These are phyloP conservation scores for Gymnorhina tibicen DNA, from an alignment of 2,113 vertebrate genomes.

Conservation along the genomic window DNA sequence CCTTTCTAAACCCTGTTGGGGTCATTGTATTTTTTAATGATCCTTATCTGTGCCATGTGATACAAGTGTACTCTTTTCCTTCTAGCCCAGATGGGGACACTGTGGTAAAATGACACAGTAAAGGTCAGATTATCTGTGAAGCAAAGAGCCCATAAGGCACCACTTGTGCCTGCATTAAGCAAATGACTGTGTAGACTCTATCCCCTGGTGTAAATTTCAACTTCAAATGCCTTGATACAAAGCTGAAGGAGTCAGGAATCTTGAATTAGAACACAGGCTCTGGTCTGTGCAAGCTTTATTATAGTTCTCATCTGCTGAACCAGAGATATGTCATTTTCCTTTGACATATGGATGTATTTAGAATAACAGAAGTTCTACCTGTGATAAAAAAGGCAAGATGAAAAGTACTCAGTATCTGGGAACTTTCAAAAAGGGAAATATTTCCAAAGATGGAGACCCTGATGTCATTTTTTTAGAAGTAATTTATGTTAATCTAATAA, in stretches of 20 bases:
- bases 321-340: background rate
- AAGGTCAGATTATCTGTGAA: constrained; percentile 13
- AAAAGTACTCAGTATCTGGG: background rate
- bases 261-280: background rate
- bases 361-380: background rate
- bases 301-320: background rate
- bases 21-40: constrained; percentile 54
- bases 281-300: background rate
- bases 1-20: background rate
- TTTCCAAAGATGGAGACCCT: background rate
- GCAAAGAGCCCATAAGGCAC: constrained; percentile 12
- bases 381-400: background rate
- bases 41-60: constrained; percentile 47
- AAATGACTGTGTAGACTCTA: background rate
- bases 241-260: background rate
- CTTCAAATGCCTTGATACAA: constrained; percentile 9
- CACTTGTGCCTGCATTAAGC: constrained; percentile 7
- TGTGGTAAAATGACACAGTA: constrained; percentile 25
- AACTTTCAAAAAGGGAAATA: background rate
- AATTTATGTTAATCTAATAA: background rate
- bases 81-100: constrained; percentile 13
- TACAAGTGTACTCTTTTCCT: constrained; percentile 16
- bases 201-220: constrained; percentile 25
- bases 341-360: background rate
- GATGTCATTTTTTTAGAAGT: background rate